phyloP scores from a whole-genome alignment of 64 coral and sea anemone genomes.

The Acropora yongei region DNA sequence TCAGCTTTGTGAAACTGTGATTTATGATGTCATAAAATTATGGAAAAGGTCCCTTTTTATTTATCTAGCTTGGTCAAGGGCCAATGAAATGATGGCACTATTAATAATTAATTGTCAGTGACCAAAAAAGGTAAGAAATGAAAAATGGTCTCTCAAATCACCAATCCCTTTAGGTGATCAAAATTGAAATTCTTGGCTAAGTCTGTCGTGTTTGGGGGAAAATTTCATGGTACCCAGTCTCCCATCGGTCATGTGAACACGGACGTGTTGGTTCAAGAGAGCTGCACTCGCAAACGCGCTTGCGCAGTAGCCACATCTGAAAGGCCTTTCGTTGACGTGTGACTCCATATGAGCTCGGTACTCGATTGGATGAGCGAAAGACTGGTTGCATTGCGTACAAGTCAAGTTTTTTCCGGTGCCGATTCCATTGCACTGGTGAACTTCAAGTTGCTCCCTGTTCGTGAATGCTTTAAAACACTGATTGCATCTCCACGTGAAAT shows the following conservation, averaged over 20 bases:
- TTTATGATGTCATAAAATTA: no score
- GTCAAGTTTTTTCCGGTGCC: conserved; percentile 74
- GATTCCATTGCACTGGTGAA: conserved; percentile 83
- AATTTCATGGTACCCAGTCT: conserved; percentile 54
- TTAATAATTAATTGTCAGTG: no score
- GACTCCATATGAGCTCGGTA: conserved; percentile 85
- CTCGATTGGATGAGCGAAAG: conserved; percentile 84
- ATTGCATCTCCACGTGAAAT: conserved; percentile 95
- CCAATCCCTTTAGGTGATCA: background rate
- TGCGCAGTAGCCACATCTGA: conserved; percentile 91
- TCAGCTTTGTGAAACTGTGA: no score
- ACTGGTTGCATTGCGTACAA: conserved; percentile 87
- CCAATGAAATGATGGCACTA: background rate
- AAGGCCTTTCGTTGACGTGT: conserved; percentile 90
- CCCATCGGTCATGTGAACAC: conserved; percentile 87
- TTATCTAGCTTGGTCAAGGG: no score
- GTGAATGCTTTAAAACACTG: conserved; percentile 94
- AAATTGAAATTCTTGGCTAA: conserved; percentile 51
- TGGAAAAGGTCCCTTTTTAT: no score
- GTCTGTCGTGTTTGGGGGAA: conserved; percentile 64
- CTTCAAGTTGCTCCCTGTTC: conserved; percentile 85
- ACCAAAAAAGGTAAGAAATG: no score
- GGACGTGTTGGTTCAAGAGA: conserved; percentile 88
- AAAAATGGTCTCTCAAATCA: background rate
- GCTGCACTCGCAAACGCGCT: conserved; percentile 89